Conservation (phyloP, 2,797 vertebrate genomes). For the Sebastes matsubarae region DNA sequence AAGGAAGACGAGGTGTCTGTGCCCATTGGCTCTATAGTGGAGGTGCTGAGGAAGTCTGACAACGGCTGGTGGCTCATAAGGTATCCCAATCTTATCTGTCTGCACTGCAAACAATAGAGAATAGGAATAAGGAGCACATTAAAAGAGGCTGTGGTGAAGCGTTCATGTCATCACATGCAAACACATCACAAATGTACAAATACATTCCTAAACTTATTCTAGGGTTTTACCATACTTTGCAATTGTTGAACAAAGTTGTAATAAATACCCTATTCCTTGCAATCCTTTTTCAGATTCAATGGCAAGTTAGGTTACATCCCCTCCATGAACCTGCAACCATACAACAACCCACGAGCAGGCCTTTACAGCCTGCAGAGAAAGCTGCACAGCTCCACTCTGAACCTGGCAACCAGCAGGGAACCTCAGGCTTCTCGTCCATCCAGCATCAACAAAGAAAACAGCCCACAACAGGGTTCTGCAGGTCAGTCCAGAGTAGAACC, state of each 20-base stretch:
- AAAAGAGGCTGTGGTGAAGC: no score
- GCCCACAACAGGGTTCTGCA: background rate
- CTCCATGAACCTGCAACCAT: conserved; percentile 87
- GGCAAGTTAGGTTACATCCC: conserved; percentile 86
- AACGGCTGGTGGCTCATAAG: conserved; percentile 92
- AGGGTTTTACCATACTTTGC: background rate
- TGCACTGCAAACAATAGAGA: background rate
- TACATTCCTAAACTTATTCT: background rate
- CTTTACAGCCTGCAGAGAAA: conserved; percentile 69
- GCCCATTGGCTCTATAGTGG: conserved; percentile 82
- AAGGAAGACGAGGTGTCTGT: conserved; percentile 87
- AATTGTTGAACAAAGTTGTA: background rate
- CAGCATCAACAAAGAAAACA: background rate
- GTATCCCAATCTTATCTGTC: conserved; percentile 60
- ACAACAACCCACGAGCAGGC: conserved; percentile 83
- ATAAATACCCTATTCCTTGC: background rate
- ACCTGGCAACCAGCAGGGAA: conserved; percentile 54
- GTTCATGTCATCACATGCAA: no score
- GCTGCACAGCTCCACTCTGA: conserved; percentile 72
- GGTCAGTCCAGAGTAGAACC: background rate
- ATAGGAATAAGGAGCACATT: no score
- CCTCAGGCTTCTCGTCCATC: background rate
- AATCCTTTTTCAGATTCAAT: conserved; percentile 78
- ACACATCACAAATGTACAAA: no score
- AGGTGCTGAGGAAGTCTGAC: conserved; percentile 84